phyloP scores from a whole-genome alignment of 2,113 vertebrate genomes.

The Empidonax alnorum region DNA sequence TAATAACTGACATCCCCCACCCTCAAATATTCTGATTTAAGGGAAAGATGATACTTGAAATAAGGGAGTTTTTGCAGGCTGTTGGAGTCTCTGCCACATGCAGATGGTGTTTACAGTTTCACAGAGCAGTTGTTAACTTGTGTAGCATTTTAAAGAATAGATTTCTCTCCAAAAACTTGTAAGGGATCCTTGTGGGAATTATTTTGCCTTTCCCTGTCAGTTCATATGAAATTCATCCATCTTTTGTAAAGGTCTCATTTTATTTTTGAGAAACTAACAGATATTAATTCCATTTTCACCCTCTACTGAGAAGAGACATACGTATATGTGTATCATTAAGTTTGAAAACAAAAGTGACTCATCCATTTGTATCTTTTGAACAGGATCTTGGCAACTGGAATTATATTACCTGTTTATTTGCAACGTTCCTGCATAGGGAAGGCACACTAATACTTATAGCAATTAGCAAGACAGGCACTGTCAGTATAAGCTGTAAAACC shows the following conservation, averaged over 20 bases:
- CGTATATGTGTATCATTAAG: neutral
- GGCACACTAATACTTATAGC: neutral
- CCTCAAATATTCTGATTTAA: neutral
- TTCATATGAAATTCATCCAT: neutral
- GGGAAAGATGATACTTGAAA: neutral
- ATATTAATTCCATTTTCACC: neutral
- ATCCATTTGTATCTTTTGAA: neutral
- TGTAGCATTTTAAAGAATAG: neutral
- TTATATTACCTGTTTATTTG: neutral
- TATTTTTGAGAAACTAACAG: neutral
- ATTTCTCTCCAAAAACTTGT: neutral
- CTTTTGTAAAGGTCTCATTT: neutral
- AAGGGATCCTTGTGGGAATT: neutral
- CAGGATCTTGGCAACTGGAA: neutral
- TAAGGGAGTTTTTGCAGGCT: neutral
- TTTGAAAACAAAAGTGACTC: neutral
- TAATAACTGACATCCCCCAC: neutral
- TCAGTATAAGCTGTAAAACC: neutral
- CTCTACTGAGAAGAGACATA: neutral
- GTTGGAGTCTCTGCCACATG: neutral
- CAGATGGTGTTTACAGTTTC: neutral
- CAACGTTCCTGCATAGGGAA: neutral
- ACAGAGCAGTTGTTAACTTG: neutral
- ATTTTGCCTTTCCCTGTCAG: neutral
- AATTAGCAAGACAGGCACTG: neutral